These are phyloP conservation scores for Crax fasciolata DNA, from an alignment of 2,797 vertebrate species.

Conservation along the genomic window DNA sequence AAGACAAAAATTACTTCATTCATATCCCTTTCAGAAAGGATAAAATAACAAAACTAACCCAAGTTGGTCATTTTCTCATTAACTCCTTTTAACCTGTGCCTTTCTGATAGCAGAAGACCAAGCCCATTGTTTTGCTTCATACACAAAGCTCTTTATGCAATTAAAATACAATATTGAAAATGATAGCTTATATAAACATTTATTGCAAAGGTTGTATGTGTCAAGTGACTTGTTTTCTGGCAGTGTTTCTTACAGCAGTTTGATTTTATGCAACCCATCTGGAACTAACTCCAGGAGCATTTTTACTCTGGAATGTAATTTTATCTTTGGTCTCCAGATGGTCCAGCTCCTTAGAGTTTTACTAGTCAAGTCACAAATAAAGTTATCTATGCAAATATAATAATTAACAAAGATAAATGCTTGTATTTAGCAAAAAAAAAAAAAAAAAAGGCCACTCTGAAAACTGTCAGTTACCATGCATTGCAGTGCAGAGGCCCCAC, in stretches of 20 bases:
- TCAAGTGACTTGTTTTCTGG: conserved; percentile 39
- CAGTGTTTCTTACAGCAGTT: conserved; percentile 3
- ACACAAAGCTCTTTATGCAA: background rate
- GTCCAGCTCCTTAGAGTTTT: conserved; percentile 41
- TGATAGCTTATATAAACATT: background rate
- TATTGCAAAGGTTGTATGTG: background rate
- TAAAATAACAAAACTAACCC: background rate
- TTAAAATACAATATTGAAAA: conserved; percentile 30
- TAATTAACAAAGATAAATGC: background rate
- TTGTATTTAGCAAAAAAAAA: background rate
- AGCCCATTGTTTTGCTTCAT: background rate
- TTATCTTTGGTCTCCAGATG: conserved; percentile 53
- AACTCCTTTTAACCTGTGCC: background rate
- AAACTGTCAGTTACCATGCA: background rate
- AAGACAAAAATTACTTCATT: background rate
- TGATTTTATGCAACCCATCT: conserved; percentile 46
- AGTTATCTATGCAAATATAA: conserved; percentile 43
- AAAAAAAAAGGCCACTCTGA: background rate
- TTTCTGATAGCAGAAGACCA: background rate
- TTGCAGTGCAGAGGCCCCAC: fast-evolving
- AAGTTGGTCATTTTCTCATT: background rate
- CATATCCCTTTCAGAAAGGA: background rate
- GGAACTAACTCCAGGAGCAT: background rate
- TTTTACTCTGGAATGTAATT: conserved; percentile 34
- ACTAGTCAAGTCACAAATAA: conserved; percentile 41